Evolutionary conservation across 2,888 invertebrate species (phyloP), one percentile per base, ranked within the genome.

Genomic region (Nemoura dubitans): DNA sequence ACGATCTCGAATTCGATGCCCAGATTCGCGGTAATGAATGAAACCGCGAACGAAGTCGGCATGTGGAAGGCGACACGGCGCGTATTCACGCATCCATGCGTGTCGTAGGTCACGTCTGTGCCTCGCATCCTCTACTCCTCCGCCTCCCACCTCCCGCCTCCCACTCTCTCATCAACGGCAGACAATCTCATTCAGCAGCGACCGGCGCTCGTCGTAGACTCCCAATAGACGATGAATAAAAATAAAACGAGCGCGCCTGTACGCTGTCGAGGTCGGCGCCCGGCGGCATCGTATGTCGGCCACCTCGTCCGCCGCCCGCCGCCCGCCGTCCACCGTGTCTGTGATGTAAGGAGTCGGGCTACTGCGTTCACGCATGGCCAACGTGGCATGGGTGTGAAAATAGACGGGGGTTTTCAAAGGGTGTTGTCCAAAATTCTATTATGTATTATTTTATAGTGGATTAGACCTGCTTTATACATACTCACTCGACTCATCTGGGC

Each of bases 111-210:
- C 81, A 30, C 81, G 30, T 81, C 27, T 81, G 29, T 30, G 81
- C 6, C 81, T n/a, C 28, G 29, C 29, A 7, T 81, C 81, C 29
- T 21, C 21, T 25, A 25, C 29, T 29, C 81, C 78, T 25, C 78
- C 27, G 21, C 78, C 78, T 3, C 78, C 78, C 78, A 7, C 78
- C 78, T n/a, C 76, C 76, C 80, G 25, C n/a, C 80, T 80, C 81
- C 30, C 81, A n/a, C 81, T 81, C 81, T 81, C 81, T 81, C 81
- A n/a, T 81, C 81, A 30, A 78, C 28, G 28, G 78, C 78, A 29
- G 28, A 78, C 77, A 77, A 25, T 77, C 36, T 36, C 36, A 36
- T 36, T 36, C 36, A 36, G 10, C 36, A 10, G 5, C 36, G 3
- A 10, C 36, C 36, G n/a, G n/a, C 59, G 14, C 3, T 59, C 16